A percentile compares a stretch with the other conserved stretches of the same genome.
Evolutionary conservation across 2,888 invertebrate genomes (phyloP).

Genomic region (Campopleginae sp.): DNA sequence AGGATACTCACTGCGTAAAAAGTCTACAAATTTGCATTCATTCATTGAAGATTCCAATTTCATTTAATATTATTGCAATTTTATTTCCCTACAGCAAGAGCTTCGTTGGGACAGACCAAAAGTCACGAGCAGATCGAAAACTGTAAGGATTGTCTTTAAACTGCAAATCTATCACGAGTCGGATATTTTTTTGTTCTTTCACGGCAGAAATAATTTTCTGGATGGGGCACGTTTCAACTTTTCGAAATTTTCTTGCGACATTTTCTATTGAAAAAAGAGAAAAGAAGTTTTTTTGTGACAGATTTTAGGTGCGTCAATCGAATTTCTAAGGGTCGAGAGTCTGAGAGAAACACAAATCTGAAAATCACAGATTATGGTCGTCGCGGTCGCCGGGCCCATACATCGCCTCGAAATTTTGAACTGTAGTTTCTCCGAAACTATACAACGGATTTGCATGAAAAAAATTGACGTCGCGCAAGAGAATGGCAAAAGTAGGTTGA

Average conservation of each 20-base stretch:
- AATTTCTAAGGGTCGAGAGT: background rate
- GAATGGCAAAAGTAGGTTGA: background rate
- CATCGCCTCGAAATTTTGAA: background rate
- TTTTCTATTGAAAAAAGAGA: background rate
- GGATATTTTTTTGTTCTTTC: background rate
- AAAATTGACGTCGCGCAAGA: background rate
- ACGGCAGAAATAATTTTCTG: too few species aligned
- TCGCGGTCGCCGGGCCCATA: background rate
- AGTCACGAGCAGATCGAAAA: background rate
- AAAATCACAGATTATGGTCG: background rate
- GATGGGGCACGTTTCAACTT: background rate
- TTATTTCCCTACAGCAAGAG: background rate
- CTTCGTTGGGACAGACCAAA: background rate
- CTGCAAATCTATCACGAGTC: background rate
- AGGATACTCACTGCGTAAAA: conserved; percentile 78
- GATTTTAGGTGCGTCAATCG: background rate
- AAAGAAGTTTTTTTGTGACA: too few species aligned
- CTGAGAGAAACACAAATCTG: background rate
- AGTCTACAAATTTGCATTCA: conserved; percentile 46
- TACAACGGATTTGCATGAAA: background rate
- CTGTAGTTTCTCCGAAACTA: background rate
- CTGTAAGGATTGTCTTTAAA: background rate
- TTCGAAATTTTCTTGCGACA: background rate
- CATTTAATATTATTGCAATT: too few species aligned
- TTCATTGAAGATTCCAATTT: too few species aligned